Evolutionary conservation across 2,888 invertebrate genomes (phyloP), one percentile per base, ranked within the genome.

Genomic region (Phasia obesa): DNA sequence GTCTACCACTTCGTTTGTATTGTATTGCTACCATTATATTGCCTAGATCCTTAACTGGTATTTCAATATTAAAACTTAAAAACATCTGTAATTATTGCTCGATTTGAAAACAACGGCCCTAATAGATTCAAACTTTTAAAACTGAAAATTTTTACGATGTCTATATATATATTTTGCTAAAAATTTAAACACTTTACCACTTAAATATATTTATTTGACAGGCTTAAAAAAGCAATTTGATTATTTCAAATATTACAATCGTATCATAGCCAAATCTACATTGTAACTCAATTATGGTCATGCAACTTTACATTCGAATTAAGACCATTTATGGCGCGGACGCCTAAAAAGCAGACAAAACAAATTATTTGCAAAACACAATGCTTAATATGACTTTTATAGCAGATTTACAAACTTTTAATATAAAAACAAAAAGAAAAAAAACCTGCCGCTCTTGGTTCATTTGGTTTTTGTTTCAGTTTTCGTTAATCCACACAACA

Each of bases 231-330:
- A 67, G 38, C 17, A 31, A 35, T 70, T 31, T 17, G 47, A 31
- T 47, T 47, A 25, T n/a, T 47, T 49, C 35, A 13, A 69, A 55
- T 38, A 38, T 57, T 23, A 47, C 21, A 31, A 35, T 47, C n/a
- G 17, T 49, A 25, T 70, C 47, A 42, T 2, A 27, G 9, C 15
- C 11, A 49, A 60, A 49, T 31, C 44, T 35, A 31, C 17, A 53
- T 25, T 38, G 53, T 38, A 6, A 17, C 13, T 23, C n/a, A 17
- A n/a, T 25, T 60, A 38, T 71, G 59, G 71, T 35, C 23, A 60
- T 4, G 27, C 51, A 60, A 42, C 47, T 62, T 73, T 53, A 73
- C 73, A 73, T 73, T 73, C 53, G 62, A 62, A 73, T 73, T 44
- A 15, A 21, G 3, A 44, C 74, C 74, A 64, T 64, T 74, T 74